These are phyloP conservation scores for Rhagophthalmus giganteus DNA, from an alignment of 2,888 invertebrate species.

Conservation along the genomic window DNA sequence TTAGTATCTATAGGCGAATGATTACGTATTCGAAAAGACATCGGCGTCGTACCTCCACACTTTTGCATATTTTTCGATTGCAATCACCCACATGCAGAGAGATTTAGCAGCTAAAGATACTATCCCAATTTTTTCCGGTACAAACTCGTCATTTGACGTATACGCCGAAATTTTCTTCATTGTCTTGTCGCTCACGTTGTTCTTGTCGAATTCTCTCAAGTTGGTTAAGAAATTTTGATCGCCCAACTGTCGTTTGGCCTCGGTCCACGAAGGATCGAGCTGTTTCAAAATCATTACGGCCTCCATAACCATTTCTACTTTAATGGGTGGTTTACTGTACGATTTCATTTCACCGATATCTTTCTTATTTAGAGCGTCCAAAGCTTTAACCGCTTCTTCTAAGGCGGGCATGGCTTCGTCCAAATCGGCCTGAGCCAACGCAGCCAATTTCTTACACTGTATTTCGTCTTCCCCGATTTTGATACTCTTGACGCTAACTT, in stretches of 20 bases:
- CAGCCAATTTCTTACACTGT: slow-evolving; percentile 79
- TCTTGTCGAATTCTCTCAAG: slow-evolving; percentile 83
- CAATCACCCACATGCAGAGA: slow-evolving; percentile 86
- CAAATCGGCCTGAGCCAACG: slow-evolving; percentile 79
- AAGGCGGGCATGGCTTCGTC: slow-evolving; percentile 86
- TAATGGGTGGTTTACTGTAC: slow-evolving; percentile 81
- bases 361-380: slow-evolving; percentile 81
- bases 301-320: slow-evolving; percentile 89
- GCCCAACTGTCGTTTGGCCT: slow-evolving; percentile 84
- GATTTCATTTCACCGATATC: slow-evolving; percentile 90
- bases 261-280: slow-evolving; percentile 83
- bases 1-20: too few species aligned
- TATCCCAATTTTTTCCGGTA: slow-evolving; percentile 83
- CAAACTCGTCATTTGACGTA: slow-evolving; percentile 80
- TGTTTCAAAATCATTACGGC: slow-evolving; percentile 81
- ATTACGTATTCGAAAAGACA: too few species aligned
- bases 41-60: slow-evolving; percentile 77
- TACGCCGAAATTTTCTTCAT: slow-evolving; percentile 79
- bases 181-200: slow-evolving; percentile 81
- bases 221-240: slow-evolving; percentile 78
- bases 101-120: slow-evolving; percentile 87
- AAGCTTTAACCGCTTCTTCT: slow-evolving; percentile 77
- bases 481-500: slow-evolving; percentile 70
- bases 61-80: slow-evolving; percentile 89
- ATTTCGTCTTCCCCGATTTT: slow-evolving; percentile 80